Base-by-base conservation (phyloP, 2,888 invertebrate species). In the Eumacrocentrus americanus region DNA sequence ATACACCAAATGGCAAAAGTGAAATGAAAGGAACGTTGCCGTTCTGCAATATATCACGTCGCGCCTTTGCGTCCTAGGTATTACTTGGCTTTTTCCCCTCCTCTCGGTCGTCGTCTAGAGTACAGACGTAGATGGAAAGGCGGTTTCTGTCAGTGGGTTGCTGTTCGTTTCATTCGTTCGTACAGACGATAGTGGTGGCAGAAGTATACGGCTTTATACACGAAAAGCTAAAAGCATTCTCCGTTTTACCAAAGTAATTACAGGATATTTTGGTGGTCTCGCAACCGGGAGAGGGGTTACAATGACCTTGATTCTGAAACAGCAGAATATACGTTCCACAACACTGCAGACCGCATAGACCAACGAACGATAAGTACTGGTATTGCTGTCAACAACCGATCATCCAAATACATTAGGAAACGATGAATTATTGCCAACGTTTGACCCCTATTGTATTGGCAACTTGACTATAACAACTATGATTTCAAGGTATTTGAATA, bases 31-130 rank as follows among this genome's bases (percentile, higher is more conserved):
- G 6, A 20, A 42, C 11, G 3, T 7, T 42, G 3, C 20, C n/a
- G 20, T 42, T 42, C 47, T 55, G 66, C 65, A 66, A 72, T 72
- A 68, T 68, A 68, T 71, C 68, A 70, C 58, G 62, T 62, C 59
- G 66, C 65, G 54, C 64, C 60, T 18, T 18, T 62, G 54, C 62
- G 59, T 67, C 64, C 53, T 64, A 54, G 53, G 65, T 68, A 69
- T 67, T 70, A 70, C 68, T 64, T 67, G 56, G 64, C 58, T 62
- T 64, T 42, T 42, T n/a, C 9, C 18, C 16, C 20, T 16, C 18
- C 20, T 2, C 18, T 16, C 2, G n/a, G 20, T 42, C 42, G 9
- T 42, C 42, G 9, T 9, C 11, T 18, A 9, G 11, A n/a, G 20
- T 11, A 42, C 18, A 42, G 11, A 42, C 42, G 42, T 42, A 3